These are phyloP conservation scores for Lophius piscatorius DNA, from an alignment of 2,113 vertebrate genomes.

Conservation along the genomic window DNA sequence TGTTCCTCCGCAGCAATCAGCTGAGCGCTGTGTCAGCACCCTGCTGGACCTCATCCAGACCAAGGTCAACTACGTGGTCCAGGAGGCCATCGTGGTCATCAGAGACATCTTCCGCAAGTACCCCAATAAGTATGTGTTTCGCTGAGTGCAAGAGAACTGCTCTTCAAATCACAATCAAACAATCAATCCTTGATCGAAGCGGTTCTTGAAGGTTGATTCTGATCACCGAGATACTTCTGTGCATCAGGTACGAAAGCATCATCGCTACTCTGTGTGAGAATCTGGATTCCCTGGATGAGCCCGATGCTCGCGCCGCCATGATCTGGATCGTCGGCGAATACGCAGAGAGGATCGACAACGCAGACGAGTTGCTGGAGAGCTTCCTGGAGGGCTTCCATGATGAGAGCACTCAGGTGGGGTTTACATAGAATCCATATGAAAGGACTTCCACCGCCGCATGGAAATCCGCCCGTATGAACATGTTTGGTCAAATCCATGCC, in stretches of 20 bases:
- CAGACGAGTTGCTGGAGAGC: slow-evolving; percentile 95
- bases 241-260: slow-evolving; percentile 94
- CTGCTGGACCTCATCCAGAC: slow-evolving; percentile 98
- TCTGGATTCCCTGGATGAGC: slow-evolving; percentile 96
- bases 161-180: not conserved
- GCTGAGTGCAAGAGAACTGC: not conserved
- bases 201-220: not conserved
- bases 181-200: accelerated
- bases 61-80: slow-evolving; percentile 98
- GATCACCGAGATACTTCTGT: not conserved
- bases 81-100: slow-evolving; percentile 97
- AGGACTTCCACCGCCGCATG: too few species aligned
- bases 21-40: slow-evolving; percentile 96
- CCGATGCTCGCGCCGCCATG: slow-evolving; percentile 97
- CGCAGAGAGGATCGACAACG: slow-evolving; percentile 97
- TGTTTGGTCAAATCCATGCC: too few species aligned
- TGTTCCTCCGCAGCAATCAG: slow-evolving; percentile 87
- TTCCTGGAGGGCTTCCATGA: slow-evolving; percentile 98
- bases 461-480: too few species aligned
- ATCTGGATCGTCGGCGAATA: slow-evolving; percentile 99
- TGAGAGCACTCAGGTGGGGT: slow-evolving; percentile 94
- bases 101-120: slow-evolving; percentile 98
- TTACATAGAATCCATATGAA: not conserved
- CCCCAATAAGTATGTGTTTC: slow-evolving; percentile 90
- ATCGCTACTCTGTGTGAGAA: slow-evolving; percentile 98